phyloP scores from a whole-genome alignment of 2,888 invertebrate genomes.

The Nysson spinosus region DNA sequence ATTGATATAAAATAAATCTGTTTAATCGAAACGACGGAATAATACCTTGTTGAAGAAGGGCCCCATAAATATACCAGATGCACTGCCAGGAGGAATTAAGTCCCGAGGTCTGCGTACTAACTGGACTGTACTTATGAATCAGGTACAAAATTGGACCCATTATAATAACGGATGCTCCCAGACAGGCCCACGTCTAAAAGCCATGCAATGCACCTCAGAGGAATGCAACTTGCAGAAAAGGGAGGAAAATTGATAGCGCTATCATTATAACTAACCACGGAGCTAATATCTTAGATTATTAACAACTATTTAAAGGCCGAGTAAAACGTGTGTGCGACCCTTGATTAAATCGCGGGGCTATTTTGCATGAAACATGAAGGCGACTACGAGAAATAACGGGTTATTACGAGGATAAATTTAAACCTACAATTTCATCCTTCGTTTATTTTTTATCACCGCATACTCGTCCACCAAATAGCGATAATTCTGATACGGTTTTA shows the following conservation, averaged over 20 bases:
- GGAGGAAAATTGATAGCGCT: conserved; percentile 20
- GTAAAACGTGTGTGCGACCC: too few relatives aligned
- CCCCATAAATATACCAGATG: conserved; percentile 93
- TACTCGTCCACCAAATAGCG: too few relatives aligned
- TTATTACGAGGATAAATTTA: too few relatives aligned
- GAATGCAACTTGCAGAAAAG: conserved; percentile 8
- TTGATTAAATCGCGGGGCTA: too few relatives aligned
- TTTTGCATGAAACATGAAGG: too few relatives aligned
- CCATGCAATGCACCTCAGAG: not conserved
- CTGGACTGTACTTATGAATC: conserved; percentile 86
- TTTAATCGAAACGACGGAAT: not conserved
- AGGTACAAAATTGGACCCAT: conserved; percentile 88
- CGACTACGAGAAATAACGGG: too few relatives aligned
- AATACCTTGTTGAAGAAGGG: conserved; percentile 92
- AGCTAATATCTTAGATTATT: too few relatives aligned
- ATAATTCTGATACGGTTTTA: too few relatives aligned
- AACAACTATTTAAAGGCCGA: too few relatives aligned
- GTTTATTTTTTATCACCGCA: too few relatives aligned
- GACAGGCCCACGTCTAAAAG: conserved; percentile 89
- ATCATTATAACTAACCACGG: conserved; percentile 16
- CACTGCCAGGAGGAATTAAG: conserved; percentile 81
- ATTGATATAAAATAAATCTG: too few relatives aligned
- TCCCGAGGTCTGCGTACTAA: conserved; percentile 50
- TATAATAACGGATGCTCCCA: conserved; percentile 85
- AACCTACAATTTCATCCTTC: too few relatives aligned